These are phyloP conservation scores for Nibea albiflora DNA, from an alignment of 2,113 vertebrate species.

Conservation along the genomic window DNA sequence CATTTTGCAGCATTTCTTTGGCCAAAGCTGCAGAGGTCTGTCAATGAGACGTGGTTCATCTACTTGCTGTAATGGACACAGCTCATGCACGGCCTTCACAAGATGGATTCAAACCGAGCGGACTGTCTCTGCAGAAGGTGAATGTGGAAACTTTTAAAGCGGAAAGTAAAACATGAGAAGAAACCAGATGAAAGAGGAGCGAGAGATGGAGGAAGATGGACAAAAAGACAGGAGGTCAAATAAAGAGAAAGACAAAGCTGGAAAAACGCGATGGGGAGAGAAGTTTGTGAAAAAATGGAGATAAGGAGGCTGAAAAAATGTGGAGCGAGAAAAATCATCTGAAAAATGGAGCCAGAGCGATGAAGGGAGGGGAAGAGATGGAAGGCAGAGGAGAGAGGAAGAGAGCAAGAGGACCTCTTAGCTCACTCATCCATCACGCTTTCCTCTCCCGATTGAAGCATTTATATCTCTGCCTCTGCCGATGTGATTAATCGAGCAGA, in stretches of 20 bases:
- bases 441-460: conserved; percentile 68
- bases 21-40: background rate
- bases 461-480: conserved; percentile 58
- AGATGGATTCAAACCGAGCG: background rate
- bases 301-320: background rate
- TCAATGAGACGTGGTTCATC: background rate
- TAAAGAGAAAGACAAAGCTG: background rate
- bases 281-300: too few species aligned
- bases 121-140: background rate
- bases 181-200: background rate
- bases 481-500: conserved; percentile 78
- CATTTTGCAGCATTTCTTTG: background rate
- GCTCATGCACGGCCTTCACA: background rate
- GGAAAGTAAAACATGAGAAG: background rate
- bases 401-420: conserved; percentile 54
- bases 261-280: background rate
- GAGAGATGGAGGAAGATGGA: too few species aligned
- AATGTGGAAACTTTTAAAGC: background rate
- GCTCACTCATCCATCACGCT: conserved; percentile 73
- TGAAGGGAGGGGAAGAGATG: background rate
- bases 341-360: background rate
- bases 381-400: background rate
- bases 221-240: background rate
- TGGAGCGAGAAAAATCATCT: background rate
- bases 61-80: background rate